Evolutionary conservation across 2,888 invertebrate species (phyloP).

Genomic region (Nemapogon koenigi): DNA sequence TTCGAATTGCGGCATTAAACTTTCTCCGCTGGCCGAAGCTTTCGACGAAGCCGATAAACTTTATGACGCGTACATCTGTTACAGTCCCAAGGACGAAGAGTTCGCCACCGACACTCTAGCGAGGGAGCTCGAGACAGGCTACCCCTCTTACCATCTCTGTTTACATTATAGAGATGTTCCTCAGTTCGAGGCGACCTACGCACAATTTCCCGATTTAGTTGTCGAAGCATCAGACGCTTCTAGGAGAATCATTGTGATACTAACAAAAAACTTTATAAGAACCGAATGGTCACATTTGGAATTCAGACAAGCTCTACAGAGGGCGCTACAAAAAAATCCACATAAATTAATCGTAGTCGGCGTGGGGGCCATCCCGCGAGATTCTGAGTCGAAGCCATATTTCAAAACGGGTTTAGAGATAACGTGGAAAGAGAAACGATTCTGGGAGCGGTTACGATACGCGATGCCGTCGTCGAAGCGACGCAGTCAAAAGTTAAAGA

Average conservation of each 20-base stretch:
- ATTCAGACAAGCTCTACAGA: constrained; percentile 88
- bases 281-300: constrained; percentile 94
- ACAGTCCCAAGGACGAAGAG: constrained; percentile 91
- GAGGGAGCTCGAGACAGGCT: constrained; percentile 83
- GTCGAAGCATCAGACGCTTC: constrained; percentile 89
- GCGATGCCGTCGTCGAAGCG: constrained; percentile 85
- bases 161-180: constrained; percentile 88
- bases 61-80: constrained; percentile 93
- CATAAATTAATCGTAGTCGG: constrained; percentile 88
- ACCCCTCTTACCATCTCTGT: constrained; percentile 81
- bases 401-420: constrained; percentile 87
- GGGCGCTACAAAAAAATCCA: constrained; percentile 82
- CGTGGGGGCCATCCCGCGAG: constrained; percentile 80
- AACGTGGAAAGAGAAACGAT: constrained; percentile 89
- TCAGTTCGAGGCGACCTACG: constrained; percentile 71
- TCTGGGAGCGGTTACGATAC: constrained; percentile 93
- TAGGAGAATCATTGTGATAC: constrained; percentile 83
- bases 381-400: constrained; percentile 87
- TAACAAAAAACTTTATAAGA: constrained; percentile 87
- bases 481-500: constrained; percentile 58
- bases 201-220: constrained; percentile 76
- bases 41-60: constrained; percentile 85
- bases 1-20: constrained; percentile 84
- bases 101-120: constrained; percentile 87
- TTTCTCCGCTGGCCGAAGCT: constrained; percentile 73